Conservation (phyloP, 2,797 vertebrate genomes). For the Petrocephalus schoutedeni region DNA sequence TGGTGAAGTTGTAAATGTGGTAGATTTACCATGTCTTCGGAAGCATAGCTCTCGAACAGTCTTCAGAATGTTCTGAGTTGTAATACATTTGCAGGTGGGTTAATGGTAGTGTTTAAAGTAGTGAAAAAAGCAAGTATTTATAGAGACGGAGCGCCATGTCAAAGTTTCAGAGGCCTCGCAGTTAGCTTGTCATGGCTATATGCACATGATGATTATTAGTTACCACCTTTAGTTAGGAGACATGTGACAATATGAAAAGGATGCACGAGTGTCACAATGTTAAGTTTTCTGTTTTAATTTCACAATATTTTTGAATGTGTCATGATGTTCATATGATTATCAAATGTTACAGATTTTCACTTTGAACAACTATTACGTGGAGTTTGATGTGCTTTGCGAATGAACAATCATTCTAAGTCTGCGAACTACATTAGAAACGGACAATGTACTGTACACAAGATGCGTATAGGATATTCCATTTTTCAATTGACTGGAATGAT, state of each 20-base stretch:
- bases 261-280: not conserved
- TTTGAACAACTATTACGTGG: constrained; percentile 13
- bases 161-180: not conserved
- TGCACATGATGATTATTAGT: not conserved
- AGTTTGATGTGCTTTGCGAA: constrained; percentile 27
- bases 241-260: not conserved
- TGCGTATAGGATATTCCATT: not conserved
- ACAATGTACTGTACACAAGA: not conserved
- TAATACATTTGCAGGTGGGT: not conserved
- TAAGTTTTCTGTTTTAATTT: not conserved
- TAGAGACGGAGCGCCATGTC: not conserved
- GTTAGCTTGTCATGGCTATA: not conserved
- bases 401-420: constrained; percentile 48
- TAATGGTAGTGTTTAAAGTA: not conserved
- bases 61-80: not conserved
- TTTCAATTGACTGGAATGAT: not conserved
- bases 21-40: not conserved
- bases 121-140: not conserved
- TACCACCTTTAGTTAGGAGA: not conserved
- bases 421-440: not conserved
- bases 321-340: not conserved
- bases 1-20: not conserved
- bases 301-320: not conserved
- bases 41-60: not conserved
- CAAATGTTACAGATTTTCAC: not conserved